Percentiles rank a stretch among this genome's conserved stretches.
Evolutionary conservation across 2,888 invertebrate genomes (phyloP).

Genomic region (Agrochola litura): DNA sequence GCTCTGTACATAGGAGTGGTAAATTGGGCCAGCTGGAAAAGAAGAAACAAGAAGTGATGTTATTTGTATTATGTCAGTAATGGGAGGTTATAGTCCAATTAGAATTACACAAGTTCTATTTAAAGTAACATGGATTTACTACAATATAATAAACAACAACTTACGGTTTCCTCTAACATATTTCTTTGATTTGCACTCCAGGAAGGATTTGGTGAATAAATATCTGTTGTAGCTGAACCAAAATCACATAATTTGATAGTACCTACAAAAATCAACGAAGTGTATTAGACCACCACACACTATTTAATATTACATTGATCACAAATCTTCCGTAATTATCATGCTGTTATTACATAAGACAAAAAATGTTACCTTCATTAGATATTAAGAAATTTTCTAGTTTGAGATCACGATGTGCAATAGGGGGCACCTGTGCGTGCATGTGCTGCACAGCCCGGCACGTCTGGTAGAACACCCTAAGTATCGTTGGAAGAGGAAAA

Average conservation of each 20-base stretch:
- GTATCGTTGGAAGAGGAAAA: conserved; percentile 92
- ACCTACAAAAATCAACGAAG: conserved; percentile 76
- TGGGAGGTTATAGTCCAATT: background rate
- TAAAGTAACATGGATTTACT: background rate
- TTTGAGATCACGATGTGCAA: conserved; percentile 98
- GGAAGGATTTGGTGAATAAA: conserved; percentile 95
- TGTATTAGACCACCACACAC: conserved; percentile 16
- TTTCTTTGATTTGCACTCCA: conserved; percentile 98
- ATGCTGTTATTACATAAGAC: conserved; percentile 32
- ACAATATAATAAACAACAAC: conserved; percentile 55
- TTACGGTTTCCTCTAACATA: conserved; percentile 97
- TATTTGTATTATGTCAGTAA: conserved; percentile 11
- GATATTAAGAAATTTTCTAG: conserved; percentile 98
- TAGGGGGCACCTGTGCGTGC: conserved; percentile 97
- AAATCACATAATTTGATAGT: conserved; percentile 98
- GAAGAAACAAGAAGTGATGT: conserved; percentile 40
- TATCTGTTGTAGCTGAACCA: conserved; percentile 97
- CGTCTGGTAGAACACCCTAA: conserved; percentile 97
- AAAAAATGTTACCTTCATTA: conserved; percentile 91
- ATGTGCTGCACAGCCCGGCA: conserved; percentile 97
- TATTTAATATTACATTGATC: background rate
- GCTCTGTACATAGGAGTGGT: conserved; percentile 99
- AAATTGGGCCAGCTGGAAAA: conserved; percentile 92
- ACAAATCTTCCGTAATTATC: conserved; percentile 6
- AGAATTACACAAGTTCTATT: background rate